These are phyloP conservation scores for Ostrea denselamellosa DNA, from an alignment of 1,140 invertebrate species.

Conservation along the genomic window DNA sequence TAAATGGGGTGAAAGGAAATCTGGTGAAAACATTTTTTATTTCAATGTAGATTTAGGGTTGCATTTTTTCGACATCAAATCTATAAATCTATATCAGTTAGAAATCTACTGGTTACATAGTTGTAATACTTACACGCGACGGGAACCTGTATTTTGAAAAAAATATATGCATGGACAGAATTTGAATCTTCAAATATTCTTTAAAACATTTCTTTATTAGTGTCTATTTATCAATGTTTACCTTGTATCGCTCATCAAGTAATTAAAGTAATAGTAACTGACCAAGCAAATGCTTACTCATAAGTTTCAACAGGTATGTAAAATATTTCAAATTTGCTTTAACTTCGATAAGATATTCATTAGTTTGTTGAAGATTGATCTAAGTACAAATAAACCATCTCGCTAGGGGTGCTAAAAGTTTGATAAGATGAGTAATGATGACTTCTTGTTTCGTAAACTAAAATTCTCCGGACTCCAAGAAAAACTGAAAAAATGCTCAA, in stretches of 20 bases:
- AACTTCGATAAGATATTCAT: conserved; percentile 31
- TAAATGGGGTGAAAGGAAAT: background rate
- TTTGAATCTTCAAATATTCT: background rate
- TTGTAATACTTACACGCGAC: conserved; percentile 2
- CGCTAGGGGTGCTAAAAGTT: conserved; percentile 1
- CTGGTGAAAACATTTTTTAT: background rate
- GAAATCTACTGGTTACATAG: background rate
- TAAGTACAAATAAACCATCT: background rate
- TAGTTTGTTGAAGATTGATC: background rate
- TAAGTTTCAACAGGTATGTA: background rate
- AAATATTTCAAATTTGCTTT: conserved; percentile 32
- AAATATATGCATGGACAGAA: background rate
- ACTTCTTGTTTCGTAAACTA: background rate
- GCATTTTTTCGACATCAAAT: conserved; percentile 13
- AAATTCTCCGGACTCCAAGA: background rate
- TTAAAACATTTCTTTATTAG: too few species aligned
- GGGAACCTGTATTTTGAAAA: conserved; percentile 16
- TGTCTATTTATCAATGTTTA: too few species aligned
- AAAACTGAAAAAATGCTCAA: background rate
- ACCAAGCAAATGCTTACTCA: conserved; percentile 12
- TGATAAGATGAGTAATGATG: conserved; percentile 21
- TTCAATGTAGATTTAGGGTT: background rate
- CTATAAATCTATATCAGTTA: conserved; percentile 31
- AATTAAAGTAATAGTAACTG: background rate
- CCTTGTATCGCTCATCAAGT: too few species aligned